Base-by-base conservation (phyloP, 2,797 vertebrate genomes). In the Discoglossus pictus region DNA sequence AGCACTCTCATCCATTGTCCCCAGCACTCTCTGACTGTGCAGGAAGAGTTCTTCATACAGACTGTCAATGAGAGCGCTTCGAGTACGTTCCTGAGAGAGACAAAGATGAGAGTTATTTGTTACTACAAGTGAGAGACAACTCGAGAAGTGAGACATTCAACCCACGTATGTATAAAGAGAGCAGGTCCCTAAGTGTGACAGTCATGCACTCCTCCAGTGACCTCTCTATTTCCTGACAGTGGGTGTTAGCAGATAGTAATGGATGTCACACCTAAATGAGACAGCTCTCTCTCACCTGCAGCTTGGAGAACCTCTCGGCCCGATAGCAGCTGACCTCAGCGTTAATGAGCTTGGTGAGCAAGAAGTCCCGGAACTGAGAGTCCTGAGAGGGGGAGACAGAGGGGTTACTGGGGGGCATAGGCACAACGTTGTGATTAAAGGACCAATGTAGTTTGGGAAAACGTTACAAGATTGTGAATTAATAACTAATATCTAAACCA, bases 1-100 rank as follows among this genome's bases (percentile, higher is more conserved):
- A 1, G 92, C 18, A 18, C 92, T 65, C 74, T 88, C 64, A 1
- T 71, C 7, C 20, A 89, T 86, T 61, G 94, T 78, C 6, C 94
- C 93, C 92, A 97, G 93, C 92, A 97, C 94, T 68, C 90, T 89
- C 83, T 94, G 93, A 72, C 93, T 97, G 81, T 93, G 90, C 71
- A 93, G 79, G 80, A 93, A 91, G 53, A 96, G 75, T 84, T 97
- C 94, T 77, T 97, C 93, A 34, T 94, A 94, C 56, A 97, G 84
- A 0, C 92, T 95, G 82, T 97, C 94, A 79, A 97, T 65, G 53
- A 97, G 88, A 27, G 94, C 93, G 2, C 91, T 89, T 4, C 94
- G 88, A 0, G 94, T 97, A 17, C 94, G 93, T 75, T 97, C 94
- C 94, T 97, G 71, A 23, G 65, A 43, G 59, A 54, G 12, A 24